Percentiles rank a stretch among this genome's conserved stretches.
Evolutionary conservation across 2,797 vertebrate genomes (phyloP).

Genomic region (Rallus crepitans): DNA sequence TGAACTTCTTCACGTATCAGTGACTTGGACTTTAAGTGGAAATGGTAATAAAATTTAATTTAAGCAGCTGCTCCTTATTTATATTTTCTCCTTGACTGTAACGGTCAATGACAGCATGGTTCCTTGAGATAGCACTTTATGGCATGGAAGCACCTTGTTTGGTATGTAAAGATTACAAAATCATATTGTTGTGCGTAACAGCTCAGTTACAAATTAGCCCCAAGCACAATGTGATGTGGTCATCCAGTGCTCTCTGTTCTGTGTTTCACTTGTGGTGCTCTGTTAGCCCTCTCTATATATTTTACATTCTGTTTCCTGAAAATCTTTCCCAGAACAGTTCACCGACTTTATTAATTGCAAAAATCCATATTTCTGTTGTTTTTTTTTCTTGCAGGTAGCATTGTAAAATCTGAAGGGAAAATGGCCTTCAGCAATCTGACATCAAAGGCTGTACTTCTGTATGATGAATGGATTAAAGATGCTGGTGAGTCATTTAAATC

Average conservation of each 20-base stretch:
- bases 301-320: not conserved
- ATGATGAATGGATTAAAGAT: constrained; percentile 90
- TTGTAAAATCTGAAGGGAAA: constrained; percentile 61
- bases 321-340: not conserved
- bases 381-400: constrained; percentile 21
- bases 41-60: not conserved
- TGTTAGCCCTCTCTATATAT: not conserved
- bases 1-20: not conserved
- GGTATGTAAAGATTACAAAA: not conserved
- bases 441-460: constrained; percentile 85
- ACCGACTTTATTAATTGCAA: not conserved
- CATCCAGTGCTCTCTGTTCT: not conserved
- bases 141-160: not conserved
- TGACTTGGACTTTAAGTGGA: not conserved
- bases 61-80: not conserved
- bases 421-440: constrained; percentile 91
- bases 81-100: not conserved
- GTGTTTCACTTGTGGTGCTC: not conserved
- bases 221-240: not conserved
- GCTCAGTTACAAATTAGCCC: not conserved
- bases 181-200: not conserved
- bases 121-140: not conserved
- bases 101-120: not conserved
- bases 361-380: not conserved
- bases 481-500: constrained; percentile 85